phyloP scores from a whole-genome alignment of 2,113 vertebrate species.

The Cisticola juncidis region DNA sequence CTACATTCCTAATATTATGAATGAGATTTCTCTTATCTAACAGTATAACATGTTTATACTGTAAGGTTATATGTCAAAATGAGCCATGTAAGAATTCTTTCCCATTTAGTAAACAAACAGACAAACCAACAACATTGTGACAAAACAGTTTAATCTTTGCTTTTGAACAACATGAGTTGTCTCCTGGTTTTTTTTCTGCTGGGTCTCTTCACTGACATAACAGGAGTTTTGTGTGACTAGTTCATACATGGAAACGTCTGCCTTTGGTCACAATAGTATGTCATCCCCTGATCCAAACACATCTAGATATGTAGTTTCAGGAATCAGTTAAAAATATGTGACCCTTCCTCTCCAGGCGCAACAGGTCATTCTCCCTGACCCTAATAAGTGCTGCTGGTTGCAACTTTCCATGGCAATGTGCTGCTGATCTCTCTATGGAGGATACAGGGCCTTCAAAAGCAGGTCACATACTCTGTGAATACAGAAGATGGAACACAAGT shows the following conservation, averaged over 20 bases:
- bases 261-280: background rate
- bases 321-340: background rate
- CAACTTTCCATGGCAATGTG: background rate
- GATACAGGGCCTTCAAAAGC: background rate
- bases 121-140: background rate
- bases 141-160: background rate
- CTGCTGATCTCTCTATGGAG: background rate
- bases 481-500: background rate
- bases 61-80: background rate
- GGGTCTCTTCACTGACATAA: background rate
- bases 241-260: background rate
- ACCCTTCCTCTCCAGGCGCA: background rate
- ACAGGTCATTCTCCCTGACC: background rate
- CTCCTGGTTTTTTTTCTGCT: background rate
- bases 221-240: background rate
- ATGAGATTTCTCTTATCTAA: background rate
- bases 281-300: background rate
- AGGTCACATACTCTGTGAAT: background rate
- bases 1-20: background rate
- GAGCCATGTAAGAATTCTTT: background rate
- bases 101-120: background rate
- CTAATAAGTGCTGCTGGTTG: background rate
- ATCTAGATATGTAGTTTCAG: background rate
- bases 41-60: background rate
- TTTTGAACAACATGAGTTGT: background rate